Conservation (phyloP, 2,888 invertebrate genomes). For the Stictocephala bisonia region DNA sequence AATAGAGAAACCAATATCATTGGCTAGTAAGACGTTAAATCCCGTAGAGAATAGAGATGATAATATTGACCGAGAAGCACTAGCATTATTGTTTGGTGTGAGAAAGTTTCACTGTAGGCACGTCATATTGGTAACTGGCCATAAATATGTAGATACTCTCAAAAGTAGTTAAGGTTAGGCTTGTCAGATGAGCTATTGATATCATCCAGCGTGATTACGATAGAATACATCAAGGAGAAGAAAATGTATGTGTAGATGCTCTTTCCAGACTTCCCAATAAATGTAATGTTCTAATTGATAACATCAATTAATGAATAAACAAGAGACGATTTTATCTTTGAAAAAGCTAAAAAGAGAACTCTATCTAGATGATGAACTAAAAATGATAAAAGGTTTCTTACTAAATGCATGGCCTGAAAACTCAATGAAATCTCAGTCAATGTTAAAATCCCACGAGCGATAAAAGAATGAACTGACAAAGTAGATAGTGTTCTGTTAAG, state of each 20-base stretch:
- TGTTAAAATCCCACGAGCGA: slow-evolving; percentile 14
- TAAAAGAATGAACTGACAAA: slow-evolving; percentile 4
- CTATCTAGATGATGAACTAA: slow-evolving; percentile 2
- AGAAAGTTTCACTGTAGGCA: slow-evolving; percentile 7
- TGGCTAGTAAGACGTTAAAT: slow-evolving; percentile 3
- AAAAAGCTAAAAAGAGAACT: slow-evolving; percentile 16
- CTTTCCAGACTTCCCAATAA: neutral
- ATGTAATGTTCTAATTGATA: neutral
- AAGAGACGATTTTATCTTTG: slow-evolving; percentile 1
- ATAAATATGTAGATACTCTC: slow-evolving; percentile 31
- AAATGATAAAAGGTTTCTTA: slow-evolving; percentile 9
- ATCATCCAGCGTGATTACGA: slow-evolving; percentile 1
- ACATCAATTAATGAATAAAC: neutral
- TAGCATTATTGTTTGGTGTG: neutral
- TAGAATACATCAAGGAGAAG: slow-evolving; percentile 19
- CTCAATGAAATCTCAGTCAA: neutral
- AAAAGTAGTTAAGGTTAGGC: slow-evolving; percentile 32
- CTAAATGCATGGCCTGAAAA: slow-evolving; percentile 27
- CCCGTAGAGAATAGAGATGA: neutral
- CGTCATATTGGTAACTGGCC: slow-evolving; percentile 12
- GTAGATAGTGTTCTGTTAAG: slow-evolving; percentile 22
- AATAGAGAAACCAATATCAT: neutral
- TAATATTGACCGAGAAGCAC: slow-evolving; percentile 18
- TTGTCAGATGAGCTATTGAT: slow-evolving; percentile 33
- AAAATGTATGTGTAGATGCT: slow-evolving; percentile 30